Base-by-base conservation (phyloP, 2,797 vertebrate genomes). In the Limosa lapponica region DNA sequence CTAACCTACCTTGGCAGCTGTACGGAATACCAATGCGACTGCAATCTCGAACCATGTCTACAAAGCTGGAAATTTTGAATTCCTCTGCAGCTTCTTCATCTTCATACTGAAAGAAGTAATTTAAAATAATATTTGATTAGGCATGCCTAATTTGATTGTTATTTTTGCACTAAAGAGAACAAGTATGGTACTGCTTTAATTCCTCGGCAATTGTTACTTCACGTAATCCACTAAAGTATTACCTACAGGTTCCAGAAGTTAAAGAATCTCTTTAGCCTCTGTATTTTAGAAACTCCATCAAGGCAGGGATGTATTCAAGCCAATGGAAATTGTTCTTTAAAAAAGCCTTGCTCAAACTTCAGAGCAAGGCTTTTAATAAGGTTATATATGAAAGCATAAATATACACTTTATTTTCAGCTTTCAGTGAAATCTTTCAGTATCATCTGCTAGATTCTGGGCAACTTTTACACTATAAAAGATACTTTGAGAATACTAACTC, bases 21-120 rank as follows among this genome's bases (percentile, higher is more conserved):
- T 99, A 99, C 20, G 99, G 99, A 79, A 99, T 99, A 58, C 99
- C 99, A 4, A 99, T 99, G 78, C 98, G 98, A 89, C 97, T 98
- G 97, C 99, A 99, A 73, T 99, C 99, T 96, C 98, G 98, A 90
- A 99, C 99, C 99, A 99, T 99, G 79, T 99, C 98, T 70, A 99
- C 99, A 90, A 99, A 99, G 97, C 99, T 99, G 95, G 99, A 98
- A 95, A 99, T 99, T 96, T 99, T 99, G 95, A 99, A 99, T 95
- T 99, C 99, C 94, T 99, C 99, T 22, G 99, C 99, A 43, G 98
- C 99, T 97, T 99, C 99, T 86, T 99, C 99, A 82, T 99, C 99
- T 98, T 99, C 99, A 96, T 99, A 99, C 99, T 99, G 96, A 54
- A 89, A 85, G 62, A 19, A 64, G 58, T 4, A 0, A 36, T 88